phyloP scores from a whole-genome alignment of 1,140 invertebrate genomes.

The Rhagoletis zephyria region DNA sequence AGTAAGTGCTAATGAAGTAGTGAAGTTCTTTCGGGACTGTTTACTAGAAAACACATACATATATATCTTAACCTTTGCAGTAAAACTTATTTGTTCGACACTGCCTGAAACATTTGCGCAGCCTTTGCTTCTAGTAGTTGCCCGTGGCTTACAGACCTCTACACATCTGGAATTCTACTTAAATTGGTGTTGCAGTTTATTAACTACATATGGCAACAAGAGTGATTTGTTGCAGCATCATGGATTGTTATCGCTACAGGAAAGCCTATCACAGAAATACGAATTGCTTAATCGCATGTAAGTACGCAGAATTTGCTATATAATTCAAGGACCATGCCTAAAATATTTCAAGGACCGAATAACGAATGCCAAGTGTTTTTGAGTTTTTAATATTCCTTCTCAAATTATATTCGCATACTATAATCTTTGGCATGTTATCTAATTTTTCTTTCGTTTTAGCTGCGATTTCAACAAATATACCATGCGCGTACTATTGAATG shows the following conservation, averaged over 20 bases:
- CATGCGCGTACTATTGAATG: constrained; percentile 77
- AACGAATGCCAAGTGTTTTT: not conserved
- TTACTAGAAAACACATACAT: not conserved
- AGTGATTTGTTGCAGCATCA: constrained; percentile 76
- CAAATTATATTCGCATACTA: not conserved
- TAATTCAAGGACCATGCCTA: too few species aligned
- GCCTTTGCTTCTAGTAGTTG: constrained; percentile 81
- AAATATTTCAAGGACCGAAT: too few species aligned
- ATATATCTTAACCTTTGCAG: constrained; percentile 75
- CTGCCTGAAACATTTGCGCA: constrained; percentile 85
- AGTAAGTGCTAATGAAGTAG: constrained; percentile 77
- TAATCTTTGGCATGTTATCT: not conserved
- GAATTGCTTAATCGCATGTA: constrained; percentile 89
- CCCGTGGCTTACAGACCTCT: constrained; percentile 81
- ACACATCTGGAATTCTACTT: constrained; percentile 91
- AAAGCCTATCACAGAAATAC: constrained; percentile 85
- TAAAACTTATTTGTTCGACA: constrained; percentile 81
- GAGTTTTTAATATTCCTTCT: not conserved
- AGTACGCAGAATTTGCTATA: constrained; percentile 71
- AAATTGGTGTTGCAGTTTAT: constrained; percentile 82
- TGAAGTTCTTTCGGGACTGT: not conserved
- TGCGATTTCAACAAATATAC: constrained; percentile 89
- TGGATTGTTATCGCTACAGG: constrained; percentile 83
- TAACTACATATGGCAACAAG: constrained; percentile 77
- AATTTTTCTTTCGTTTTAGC: constrained; percentile 74